Evolutionary conservation across 2,113 vertebrate genomes (phyloP).

Genomic region (Notechis scutatus): DNA sequence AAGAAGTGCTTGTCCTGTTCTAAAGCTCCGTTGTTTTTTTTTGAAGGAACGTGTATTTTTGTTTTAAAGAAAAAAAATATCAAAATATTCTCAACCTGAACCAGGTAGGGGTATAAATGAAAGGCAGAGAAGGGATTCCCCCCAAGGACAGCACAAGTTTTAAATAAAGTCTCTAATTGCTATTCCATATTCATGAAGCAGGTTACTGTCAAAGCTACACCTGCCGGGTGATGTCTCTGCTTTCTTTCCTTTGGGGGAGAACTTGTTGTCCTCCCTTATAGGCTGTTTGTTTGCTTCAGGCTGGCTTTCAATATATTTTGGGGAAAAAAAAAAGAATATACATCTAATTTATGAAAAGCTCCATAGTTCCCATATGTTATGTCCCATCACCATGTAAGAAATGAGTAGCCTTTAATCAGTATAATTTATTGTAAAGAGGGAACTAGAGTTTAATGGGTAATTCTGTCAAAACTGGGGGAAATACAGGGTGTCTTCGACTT

Average conservation of each 20-base stretch:
- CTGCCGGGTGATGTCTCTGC: background rate
- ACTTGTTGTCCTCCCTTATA: conserved; percentile 33
- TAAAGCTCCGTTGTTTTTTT: background rate
- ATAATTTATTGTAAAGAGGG: conserved; percentile 24
- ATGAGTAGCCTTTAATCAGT: conserved; percentile 42
- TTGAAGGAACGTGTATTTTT: background rate
- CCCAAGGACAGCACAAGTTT: background rate
- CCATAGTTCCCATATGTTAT: conserved; percentile 7
- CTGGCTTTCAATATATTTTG: background rate
- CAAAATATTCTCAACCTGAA: background rate
- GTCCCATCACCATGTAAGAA: background rate
- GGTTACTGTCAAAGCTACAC: background rate
- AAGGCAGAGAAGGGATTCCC: background rate
- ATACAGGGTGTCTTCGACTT: background rate
- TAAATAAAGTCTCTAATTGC: conserved; percentile 21
- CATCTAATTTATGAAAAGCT: conserved; percentile 30
- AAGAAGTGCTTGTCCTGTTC: too few relatives aligned
- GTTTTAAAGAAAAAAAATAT: background rate
- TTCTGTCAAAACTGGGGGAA: conserved; percentile 19
- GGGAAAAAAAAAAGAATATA: background rate
- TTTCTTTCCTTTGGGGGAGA: conserved; percentile 36
- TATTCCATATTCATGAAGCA: background rate
- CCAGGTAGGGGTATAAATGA: conserved; percentile 18
- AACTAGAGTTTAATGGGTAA: background rate
- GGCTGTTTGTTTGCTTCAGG: background rate